Percentiles rank a stretch among this genome's conserved stretches.
Conservation (phyloP, 2,797 vertebrate genomes). For the Momotus momota region DNA sequence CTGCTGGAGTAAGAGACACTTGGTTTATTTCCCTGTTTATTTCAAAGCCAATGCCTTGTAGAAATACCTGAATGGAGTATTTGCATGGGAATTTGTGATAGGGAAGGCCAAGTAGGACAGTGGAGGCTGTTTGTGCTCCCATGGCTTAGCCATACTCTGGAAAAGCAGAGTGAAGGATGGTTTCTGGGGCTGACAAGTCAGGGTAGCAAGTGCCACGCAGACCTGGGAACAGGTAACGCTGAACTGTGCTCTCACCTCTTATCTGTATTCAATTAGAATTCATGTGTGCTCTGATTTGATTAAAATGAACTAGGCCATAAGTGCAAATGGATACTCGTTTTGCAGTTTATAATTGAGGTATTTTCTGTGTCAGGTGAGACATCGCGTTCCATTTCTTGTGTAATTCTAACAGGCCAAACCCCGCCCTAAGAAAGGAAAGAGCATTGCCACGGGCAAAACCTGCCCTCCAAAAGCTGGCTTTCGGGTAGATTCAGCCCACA, state of each 20-base stretch:
- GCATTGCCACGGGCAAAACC: background rate
- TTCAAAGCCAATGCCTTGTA: background rate
- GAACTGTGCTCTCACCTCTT: background rate
- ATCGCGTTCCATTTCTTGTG: background rate
- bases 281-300: background rate
- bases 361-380: background rate
- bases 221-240: background rate
- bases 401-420: background rate
- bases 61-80: background rate
- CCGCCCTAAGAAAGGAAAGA: background rate
- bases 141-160: background rate
- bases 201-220: background rate
- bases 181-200: background rate
- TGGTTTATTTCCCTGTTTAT: background rate
- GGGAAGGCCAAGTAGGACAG: background rate
- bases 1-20: conserved; percentile 86
- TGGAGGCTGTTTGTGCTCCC: background rate
- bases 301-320: background rate
- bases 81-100: background rate
- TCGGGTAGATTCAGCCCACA: background rate
- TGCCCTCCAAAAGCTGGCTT: background rate
- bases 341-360: background rate
- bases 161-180: background rate
- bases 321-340: background rate
- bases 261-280: background rate